Conservation (phyloP, 2,797 vertebrate genomes). For the Myotis findleyi region DNA sequence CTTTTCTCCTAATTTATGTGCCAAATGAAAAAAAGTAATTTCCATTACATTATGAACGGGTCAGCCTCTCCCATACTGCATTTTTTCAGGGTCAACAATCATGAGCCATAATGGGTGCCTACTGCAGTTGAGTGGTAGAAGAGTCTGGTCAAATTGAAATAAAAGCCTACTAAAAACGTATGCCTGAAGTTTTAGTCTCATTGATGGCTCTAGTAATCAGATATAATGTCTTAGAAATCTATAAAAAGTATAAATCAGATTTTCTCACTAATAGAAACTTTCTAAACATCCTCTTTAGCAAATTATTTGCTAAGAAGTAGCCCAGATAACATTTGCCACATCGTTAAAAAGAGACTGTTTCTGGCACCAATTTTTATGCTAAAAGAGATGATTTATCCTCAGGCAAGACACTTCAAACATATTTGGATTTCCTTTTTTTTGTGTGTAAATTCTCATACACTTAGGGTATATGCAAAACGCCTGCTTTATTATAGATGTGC, state of each 20-base stretch:
- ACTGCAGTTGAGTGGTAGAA: background rate
- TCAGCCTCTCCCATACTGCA: slow-evolving; percentile 28
- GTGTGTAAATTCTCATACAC: slow-evolving; percentile 8
- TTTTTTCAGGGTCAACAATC: slow-evolving; percentile 51
- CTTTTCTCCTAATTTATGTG: slow-evolving; percentile 69
- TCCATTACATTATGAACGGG: slow-evolving; percentile 59
- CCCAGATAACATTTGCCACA: slow-evolving; percentile 69
- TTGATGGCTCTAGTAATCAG: slow-evolving; percentile 64
- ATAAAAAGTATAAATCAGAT: slow-evolving; percentile 70
- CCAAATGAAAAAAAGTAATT: slow-evolving; percentile 65
- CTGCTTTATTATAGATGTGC: background rate
- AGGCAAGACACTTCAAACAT: slow-evolving; percentile 27
- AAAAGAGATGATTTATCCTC: slow-evolving; percentile 54
- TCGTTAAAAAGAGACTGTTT: slow-evolving; percentile 71
- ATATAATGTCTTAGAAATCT: slow-evolving; percentile 66
- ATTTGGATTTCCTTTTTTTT: background rate
- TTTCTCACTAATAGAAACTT: slow-evolving; percentile 43
- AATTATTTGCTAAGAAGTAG: slow-evolving; percentile 78
- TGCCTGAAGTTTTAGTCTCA: slow-evolving; percentile 55
- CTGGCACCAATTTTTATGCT: slow-evolving; percentile 67
- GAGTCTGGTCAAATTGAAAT: slow-evolving; percentile 59
- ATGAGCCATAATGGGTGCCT: background rate
- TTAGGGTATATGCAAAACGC: background rate
- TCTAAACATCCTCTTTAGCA: slow-evolving; percentile 78
- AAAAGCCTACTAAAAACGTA: slow-evolving; percentile 36